Percentiles rank a stretch among this genome's conserved stretches.
Evolutionary conservation across 2,797 vertebrate species (phyloP).

Genomic region (Pseudochirops corinnae): DNA sequence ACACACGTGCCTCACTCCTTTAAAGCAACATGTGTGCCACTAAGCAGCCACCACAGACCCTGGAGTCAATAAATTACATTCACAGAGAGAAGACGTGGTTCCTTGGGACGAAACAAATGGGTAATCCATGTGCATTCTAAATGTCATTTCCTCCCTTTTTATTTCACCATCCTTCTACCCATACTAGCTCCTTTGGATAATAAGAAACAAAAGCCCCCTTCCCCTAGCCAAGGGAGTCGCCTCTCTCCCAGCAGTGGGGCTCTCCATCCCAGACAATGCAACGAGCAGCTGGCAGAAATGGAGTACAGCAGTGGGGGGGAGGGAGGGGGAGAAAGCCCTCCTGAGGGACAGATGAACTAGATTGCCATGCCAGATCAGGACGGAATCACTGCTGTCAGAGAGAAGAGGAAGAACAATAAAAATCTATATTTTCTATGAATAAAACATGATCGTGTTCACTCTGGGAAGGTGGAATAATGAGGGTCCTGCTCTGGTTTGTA

Average conservation of each 20-base stretch:
- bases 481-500: not conserved
- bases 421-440: slow-evolving; percentile 60
- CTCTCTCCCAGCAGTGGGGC: not conserved
- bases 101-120: not conserved
- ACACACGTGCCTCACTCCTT: accelerated
- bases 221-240: not conserved
- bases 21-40: not conserved
- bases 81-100: not conserved
- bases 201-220: not conserved
- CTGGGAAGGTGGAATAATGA: slow-evolving; percentile 41
- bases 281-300: slow-evolving; percentile 31
- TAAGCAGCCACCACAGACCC: not conserved
- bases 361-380: not conserved
- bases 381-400: not conserved
- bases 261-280: not conserved
- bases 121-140: not conserved
- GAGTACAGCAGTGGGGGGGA: not conserved
- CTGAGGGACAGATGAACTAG: not conserved
- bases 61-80: not conserved
- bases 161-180: not conserved
- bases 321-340: not conserved
- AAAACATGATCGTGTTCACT: slow-evolving; percentile 53
- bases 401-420: slow-evolving; percentile 45
- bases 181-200: not conserved
- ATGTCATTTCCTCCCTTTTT: slow-evolving; percentile 1